These are phyloP conservation scores for Peromyscus polionotus DNA, from an alignment of 2,113 vertebrate genomes.

Conservation along the genomic window DNA sequence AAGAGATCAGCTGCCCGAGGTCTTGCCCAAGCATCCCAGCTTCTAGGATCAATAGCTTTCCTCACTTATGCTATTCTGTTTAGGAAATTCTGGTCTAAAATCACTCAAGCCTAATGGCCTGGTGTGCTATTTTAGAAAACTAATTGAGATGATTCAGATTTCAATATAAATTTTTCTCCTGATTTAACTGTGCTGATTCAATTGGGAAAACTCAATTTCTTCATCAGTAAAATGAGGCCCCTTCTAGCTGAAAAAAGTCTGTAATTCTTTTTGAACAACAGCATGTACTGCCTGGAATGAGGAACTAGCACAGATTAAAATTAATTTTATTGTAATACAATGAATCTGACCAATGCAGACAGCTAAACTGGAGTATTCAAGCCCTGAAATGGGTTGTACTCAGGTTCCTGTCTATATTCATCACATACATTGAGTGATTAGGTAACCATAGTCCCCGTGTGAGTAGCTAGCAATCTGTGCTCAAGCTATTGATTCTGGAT, in stretches of 20 bases:
- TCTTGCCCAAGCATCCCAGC: background rate
- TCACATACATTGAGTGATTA: slow-evolving; percentile 42
- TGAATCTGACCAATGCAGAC: slow-evolving; percentile 17
- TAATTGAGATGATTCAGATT: slow-evolving; percentile 41
- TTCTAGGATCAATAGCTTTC: background rate
- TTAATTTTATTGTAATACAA: slow-evolving; percentile 61
- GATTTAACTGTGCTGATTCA: background rate
- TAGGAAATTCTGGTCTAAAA: slow-evolving; percentile 7
- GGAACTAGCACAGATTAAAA: slow-evolving; percentile 36
- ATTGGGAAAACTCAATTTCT: slow-evolving; percentile 5
- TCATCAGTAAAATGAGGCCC: slow-evolving; percentile 11
- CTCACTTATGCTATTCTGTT: background rate
- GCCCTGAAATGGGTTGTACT: slow-evolving; percentile 13
- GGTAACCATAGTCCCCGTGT: background rate
- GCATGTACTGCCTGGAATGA: background rate
- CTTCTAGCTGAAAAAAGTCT: background rate
- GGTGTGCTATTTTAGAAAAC: slow-evolving; percentile 22
- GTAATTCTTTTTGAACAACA: slow-evolving; percentile 13
- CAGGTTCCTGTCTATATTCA: slow-evolving; percentile 32
- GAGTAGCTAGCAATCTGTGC: background rate
- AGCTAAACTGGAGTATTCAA: background rate
- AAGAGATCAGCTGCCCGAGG: background rate
- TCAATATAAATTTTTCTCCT: background rate
- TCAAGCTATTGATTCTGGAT: slow-evolving; percentile 35
- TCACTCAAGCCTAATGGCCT: background rate